phyloP scores from a whole-genome alignment of 1,140 invertebrate genomes.

The Orchesella cincta region DNA sequence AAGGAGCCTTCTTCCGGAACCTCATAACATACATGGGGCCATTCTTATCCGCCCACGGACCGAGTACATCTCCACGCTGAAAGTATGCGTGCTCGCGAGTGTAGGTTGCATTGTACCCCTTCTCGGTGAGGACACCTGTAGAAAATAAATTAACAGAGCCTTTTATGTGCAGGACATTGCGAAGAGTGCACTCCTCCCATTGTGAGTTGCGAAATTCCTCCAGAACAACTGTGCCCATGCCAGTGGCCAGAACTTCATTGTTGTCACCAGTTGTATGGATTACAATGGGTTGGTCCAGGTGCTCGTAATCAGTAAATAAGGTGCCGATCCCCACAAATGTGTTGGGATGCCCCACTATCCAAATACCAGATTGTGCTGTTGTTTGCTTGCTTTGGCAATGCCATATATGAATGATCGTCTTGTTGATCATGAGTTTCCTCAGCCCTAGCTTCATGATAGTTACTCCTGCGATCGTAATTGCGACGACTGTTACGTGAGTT shows the following conservation, averaged over 20 bases:
- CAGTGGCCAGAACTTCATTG: neutral
- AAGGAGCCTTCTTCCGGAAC: neutral
- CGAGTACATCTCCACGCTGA: neutral
- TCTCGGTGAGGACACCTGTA: neutral
- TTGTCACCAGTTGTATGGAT: neutral
- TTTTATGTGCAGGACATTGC: constrained; percentile 10
- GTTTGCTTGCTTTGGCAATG: neutral
- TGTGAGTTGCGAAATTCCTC: neutral
- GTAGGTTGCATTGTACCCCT: neutral
- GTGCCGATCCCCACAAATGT: neutral
- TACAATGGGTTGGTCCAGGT: neutral
- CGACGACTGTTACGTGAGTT: neutral
- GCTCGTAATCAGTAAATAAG: neutral
- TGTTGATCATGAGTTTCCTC: neutral
- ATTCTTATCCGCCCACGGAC: neutral
- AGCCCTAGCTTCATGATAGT: neutral
- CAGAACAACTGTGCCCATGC: neutral
- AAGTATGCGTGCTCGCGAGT: neutral
- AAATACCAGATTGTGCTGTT: neutral
- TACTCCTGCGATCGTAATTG: neutral
- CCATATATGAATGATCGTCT: neutral
- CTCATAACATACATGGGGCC: neutral
- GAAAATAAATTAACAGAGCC: neutral
- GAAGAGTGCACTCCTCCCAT: neutral
- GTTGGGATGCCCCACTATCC: neutral